Evolutionary conservation across 2,113 vertebrate genomes (phyloP).

Genomic region (Boleophthalmus pectinirostris): DNA sequence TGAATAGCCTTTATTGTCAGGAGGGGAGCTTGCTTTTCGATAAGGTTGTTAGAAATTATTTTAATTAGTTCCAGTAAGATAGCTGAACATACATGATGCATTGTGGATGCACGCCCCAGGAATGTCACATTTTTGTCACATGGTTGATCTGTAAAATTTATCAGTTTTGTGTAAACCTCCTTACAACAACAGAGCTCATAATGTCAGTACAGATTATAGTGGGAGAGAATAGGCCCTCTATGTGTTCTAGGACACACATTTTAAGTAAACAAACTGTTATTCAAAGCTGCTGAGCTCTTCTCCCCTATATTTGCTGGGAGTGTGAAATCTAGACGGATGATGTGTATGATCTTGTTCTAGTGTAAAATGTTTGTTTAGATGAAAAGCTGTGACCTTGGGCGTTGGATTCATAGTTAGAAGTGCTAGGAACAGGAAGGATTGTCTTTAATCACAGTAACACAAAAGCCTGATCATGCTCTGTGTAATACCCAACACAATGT

Average conservation of each 20-base stretch:
- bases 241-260: conserved; percentile 76
- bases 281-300: conserved; percentile 81
- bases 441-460: background rate
- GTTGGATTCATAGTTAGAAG: conserved; percentile 3
- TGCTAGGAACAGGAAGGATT: background rate
- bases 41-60: conserved; percentile 89
- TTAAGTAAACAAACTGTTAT: conserved; percentile 93
- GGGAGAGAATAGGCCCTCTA: conserved; percentile 79
- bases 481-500: background rate
- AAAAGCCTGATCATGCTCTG: too few species aligned
- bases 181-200: conserved; percentile 84
- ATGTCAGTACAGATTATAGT: conserved; percentile 76
- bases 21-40: conserved; percentile 79
- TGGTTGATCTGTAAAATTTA: conserved; percentile 90
- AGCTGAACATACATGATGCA: conserved; percentile 79
- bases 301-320: conserved; percentile 74
- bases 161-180: conserved; percentile 84
- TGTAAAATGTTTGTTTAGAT: conserved; percentile 67
- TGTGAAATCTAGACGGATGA: conserved; percentile 73
- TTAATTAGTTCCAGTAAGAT: conserved; percentile 88
- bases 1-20: conserved; percentile 75
- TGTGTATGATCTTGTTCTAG: conserved; percentile 51
- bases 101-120: conserved; percentile 75
- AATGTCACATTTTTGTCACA: conserved; percentile 97
- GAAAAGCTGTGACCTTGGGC: conserved; percentile 26